Percentiles rank a stretch among this genome's conserved stretches.
Conservation (phyloP, 2,888 invertebrate species). For the Parochlus steinenii region DNA sequence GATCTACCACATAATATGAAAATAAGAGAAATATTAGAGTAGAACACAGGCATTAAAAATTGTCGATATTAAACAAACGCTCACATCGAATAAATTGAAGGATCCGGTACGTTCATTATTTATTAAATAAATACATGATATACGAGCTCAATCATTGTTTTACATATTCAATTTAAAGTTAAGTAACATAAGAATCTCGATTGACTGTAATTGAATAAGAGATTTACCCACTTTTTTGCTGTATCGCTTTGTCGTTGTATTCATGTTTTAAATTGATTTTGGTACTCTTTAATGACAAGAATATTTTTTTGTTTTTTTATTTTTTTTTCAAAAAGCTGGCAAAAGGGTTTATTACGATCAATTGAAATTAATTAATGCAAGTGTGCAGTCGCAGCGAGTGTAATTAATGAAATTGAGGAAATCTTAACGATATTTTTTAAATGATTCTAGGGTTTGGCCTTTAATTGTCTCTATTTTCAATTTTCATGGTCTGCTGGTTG, state of each 20-base stretch:
- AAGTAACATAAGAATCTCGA: too few relatives aligned
- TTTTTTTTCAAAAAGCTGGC: too few relatives aligned
- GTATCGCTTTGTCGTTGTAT: slow-evolving; percentile 9
- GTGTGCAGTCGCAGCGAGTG: neutral
- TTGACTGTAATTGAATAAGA: slow-evolving; percentile 13
- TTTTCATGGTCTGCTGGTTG: slow-evolving; percentile 12
- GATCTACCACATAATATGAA: too few relatives aligned
- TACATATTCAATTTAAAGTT: too few relatives aligned
- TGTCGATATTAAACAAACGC: slow-evolving; percentile 13
- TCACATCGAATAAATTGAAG: slow-evolving; percentile 15
- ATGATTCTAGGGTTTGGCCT: slow-evolving; percentile 6
- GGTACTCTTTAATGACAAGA: slow-evolving; percentile 13
- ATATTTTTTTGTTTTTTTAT: too few relatives aligned
- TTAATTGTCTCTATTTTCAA: slow-evolving; percentile 1
- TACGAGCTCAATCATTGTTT: slow-evolving; percentile 1
- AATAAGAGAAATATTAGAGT: too few relatives aligned
- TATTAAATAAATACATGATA: slow-evolving; percentile 12
- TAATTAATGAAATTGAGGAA: slow-evolving; percentile 13
- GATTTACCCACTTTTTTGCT: slow-evolving; percentile 1
- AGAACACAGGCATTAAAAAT: slow-evolving; percentile 1
- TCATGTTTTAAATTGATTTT: slow-evolving; percentile 13
- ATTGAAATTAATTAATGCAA: slow-evolving; percentile 13
- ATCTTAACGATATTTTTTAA: slow-evolving; percentile 12
- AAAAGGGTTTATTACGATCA: slow-evolving; percentile 12
- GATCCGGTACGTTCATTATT: slow-evolving; percentile 13